These are phyloP conservation scores for Drosophila prosaltans DNA, from an alignment of 1,140 invertebrate genomes.

Conservation along the genomic window DNA sequence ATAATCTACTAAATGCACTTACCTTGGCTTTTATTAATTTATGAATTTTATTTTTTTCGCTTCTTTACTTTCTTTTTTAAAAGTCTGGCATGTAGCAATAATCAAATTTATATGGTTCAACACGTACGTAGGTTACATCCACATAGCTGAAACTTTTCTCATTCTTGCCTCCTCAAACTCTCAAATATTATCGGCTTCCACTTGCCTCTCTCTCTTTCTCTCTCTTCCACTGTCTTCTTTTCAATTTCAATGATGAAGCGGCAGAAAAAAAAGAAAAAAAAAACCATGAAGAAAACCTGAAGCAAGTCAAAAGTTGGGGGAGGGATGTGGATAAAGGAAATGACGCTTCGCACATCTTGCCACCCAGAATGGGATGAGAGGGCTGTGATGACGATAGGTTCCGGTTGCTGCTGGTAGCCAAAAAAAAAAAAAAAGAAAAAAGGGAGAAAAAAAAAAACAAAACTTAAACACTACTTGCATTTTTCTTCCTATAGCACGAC, in stretches of 20 bases:
- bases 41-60: background rate
- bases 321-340: conserved; percentile 33
- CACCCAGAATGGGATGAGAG: background rate
- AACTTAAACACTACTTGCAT: conserved; percentile 80
- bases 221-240: conserved; percentile 48
- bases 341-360: conserved; percentile 50
- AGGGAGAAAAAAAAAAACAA: conserved; percentile 3
- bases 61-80: too few species aligned
- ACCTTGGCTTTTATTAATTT: too few species aligned
- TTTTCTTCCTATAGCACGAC: conserved; percentile 78
- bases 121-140: conserved; percentile 40
- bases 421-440: conserved; percentile 48
- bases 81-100: conserved; percentile 3
- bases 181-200: conserved; percentile 34
- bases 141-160: conserved; percentile 5
- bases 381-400: conserved; percentile 25
- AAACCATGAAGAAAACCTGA: conserved; percentile 1
- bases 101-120: conserved; percentile 33
- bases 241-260: conserved; percentile 76
- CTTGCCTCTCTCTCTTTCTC: conserved; percentile 4
- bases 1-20: conserved; percentile 1
- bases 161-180: conserved; percentile 16
- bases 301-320: background rate
- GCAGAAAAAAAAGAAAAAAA: conserved; percentile 36
- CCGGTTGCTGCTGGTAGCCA: conserved; percentile 48